Base-by-base conservation (phyloP, 2,113 vertebrate genomes). In the Baryphthengus martii region DNA sequence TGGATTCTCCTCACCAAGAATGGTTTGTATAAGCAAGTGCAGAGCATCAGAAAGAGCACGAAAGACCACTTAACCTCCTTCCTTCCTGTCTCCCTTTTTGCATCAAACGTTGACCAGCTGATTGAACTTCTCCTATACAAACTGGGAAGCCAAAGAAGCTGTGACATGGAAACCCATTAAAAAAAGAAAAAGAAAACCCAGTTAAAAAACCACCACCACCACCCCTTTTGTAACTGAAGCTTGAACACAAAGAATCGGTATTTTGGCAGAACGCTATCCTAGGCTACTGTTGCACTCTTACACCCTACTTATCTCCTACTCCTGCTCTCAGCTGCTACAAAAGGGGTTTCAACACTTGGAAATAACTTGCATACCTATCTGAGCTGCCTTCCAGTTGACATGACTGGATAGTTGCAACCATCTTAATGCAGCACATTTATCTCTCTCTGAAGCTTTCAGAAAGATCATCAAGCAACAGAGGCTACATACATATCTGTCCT, bases 21-120 rank as follows among this genome's bases (percentile, higher is more conserved):
- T 9, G 29, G 13, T 31, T 72, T 49, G 17, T 4, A 3, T 13
- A 59, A 20, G 20, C 6, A 2, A 73, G 10, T 3, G 2, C 35
- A 79, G 40, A 56, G 16, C 11, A 39, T 31, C 35, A 85, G 23
- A 67, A 40, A 40, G 21, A 62, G 21, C 77, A 59, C 2, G 19
- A 83, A 90, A 70, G 78, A 9, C 20, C 25, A 31, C 24, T 73
- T 55, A 29, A 59, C 10, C 7, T 73, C 37, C 39, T 66, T 37
- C 26, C 21, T 66, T 44, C 14, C 17, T 0, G 0, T 13, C 10
- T 80, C 28, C 31, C 19, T 21, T 52, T 75, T n/a, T 49, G 40
- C 49, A 93, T 44, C 18, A 55, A 67, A 78, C 74, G 23, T 50
- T 25, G 10, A 84, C 4, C 56, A 86, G 39, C 29, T 74, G 42